A percentile compares a stretch with the other conserved stretches of the same genome.
These are phyloP conservation scores for Cetonia aurata DNA, from an alignment of 2,888 invertebrate species.

Conservation along the genomic window DNA sequence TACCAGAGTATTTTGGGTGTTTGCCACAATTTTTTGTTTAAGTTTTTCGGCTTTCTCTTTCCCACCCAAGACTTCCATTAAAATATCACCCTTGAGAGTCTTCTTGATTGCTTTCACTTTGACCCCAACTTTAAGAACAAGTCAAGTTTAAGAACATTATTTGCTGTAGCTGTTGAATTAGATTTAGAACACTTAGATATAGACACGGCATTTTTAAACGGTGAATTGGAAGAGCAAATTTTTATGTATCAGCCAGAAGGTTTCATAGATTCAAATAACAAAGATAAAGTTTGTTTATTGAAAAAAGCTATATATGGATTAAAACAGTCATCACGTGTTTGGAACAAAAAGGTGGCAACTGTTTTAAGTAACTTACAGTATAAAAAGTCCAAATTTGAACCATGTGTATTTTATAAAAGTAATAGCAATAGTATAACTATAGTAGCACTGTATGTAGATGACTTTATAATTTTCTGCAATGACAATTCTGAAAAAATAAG, in stretches of 20 bases:
- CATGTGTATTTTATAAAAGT: conserved; percentile 4
- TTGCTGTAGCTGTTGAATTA: conserved; percentile 48
- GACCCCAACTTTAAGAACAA: too few relatives aligned
- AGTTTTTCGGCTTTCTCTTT: too few relatives aligned
- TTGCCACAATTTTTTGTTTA: too few relatives aligned
- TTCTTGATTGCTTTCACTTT: too few relatives aligned
- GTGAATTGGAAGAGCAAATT: conserved; percentile 51
- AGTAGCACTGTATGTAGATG: neutral
- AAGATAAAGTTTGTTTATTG: conserved; percentile 49
- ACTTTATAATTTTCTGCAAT: neutral
- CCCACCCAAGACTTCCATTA: too few relatives aligned
- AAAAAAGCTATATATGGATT: conserved; percentile 55
- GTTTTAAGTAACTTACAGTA: neutral
- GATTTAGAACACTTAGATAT: conserved; percentile 53
- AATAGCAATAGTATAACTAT: neutral
- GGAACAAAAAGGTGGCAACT: conserved; percentile 37
- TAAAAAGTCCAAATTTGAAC: conserved; percentile 7
- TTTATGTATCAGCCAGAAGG: conserved; percentile 51
- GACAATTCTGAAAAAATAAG: neutral
- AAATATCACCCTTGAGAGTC: too few relatives aligned
- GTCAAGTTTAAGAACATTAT: conserved; percentile 48
- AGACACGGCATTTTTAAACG: conserved; percentile 54
- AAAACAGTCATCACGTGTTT: conserved; percentile 51
- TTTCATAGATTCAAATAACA: conserved; percentile 29
- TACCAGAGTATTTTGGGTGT: too few relatives aligned